phyloP scores from a whole-genome alignment of 1,140 invertebrate genomes.

The Zaprionus africanus region DNA sequence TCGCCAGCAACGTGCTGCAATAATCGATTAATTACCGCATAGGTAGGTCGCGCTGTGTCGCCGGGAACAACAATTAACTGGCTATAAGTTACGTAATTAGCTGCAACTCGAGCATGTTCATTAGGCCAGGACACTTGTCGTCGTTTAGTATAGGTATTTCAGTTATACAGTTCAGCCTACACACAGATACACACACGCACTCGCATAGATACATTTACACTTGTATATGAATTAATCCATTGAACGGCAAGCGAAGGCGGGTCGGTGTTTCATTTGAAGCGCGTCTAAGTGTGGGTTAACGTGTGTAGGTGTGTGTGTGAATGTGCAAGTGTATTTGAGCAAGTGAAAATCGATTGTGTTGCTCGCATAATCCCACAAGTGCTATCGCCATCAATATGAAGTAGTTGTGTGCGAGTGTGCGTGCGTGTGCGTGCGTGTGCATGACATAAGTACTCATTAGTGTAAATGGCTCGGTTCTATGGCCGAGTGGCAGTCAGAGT shows the following conservation, averaged over 20 bases:
- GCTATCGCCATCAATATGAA: conserved; percentile 51
- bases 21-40: conserved; percentile 28
- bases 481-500: conserved; percentile 30
- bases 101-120: conserved; percentile 48
- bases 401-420: conserved; percentile 8
- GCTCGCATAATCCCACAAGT: conserved; percentile 61
- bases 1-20: conserved; percentile 1
- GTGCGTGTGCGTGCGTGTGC: conserved; percentile 39
- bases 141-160: conserved; percentile 38
- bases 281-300: conserved; percentile 2
- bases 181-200: background rate
- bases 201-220: background rate
- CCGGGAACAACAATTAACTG: conserved; percentile 17
- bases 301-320: conserved; percentile 13
- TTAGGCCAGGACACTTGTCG: conserved; percentile 69
- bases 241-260: background rate
- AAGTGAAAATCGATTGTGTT: conserved; percentile 55
- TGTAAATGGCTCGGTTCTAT: conserved; percentile 36
- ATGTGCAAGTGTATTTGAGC: conserved; percentile 2
- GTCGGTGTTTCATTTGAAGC: background rate
- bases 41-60: conserved; percentile 1
- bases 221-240: conserved; percentile 9
- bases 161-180: background rate
- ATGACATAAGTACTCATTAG: conserved; percentile 54
- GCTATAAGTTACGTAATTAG: conserved; percentile 49